Conservation (phyloP, 2,797 vertebrate genomes). For the Toxotes lorentzi region DNA sequence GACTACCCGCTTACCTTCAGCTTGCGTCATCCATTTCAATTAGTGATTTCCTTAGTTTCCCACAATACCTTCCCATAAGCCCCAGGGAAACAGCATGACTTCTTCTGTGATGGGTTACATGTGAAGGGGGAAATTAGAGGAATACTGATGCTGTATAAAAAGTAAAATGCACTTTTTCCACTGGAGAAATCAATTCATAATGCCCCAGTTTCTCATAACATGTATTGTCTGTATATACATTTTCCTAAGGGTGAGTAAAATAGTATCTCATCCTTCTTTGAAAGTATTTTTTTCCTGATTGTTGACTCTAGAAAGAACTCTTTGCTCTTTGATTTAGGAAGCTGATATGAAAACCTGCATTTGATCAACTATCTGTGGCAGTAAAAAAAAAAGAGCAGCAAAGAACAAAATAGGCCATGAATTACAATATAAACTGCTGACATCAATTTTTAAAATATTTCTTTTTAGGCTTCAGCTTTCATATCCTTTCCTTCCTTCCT, state of each 20-base stretch:
- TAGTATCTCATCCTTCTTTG: background rate
- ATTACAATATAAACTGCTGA: slow-evolving; percentile 4
- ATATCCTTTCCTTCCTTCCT: slow-evolving; percentile 1
- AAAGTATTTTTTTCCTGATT: background rate
- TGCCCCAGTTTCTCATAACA: background rate
- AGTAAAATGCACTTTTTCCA: background rate
- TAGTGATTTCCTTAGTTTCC: slow-evolving; percentile 18
- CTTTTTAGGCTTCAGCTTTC: slow-evolving; percentile 15
- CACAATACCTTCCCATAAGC: slow-evolving; percentile 25
- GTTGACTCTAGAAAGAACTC: background rate
- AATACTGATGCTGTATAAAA: background rate
- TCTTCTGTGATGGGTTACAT: background rate
- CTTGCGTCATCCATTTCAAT: slow-evolving; percentile 27
- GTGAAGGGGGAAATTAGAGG: background rate
- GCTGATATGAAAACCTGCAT: background rate
- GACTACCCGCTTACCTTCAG: slow-evolving; percentile 10
- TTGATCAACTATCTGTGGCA: background rate
- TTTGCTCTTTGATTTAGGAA: background rate
- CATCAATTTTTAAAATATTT: background rate
- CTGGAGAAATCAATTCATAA: background rate
- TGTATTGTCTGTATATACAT: background rate
- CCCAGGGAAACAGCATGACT: background rate
- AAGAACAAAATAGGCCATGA: background rate
- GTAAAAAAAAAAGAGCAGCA: background rate
- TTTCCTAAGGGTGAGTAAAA: background rate